These are phyloP conservation scores for Acridotheres tristis DNA, from an alignment of 2,797 vertebrate genomes.

Conservation along the genomic window DNA sequence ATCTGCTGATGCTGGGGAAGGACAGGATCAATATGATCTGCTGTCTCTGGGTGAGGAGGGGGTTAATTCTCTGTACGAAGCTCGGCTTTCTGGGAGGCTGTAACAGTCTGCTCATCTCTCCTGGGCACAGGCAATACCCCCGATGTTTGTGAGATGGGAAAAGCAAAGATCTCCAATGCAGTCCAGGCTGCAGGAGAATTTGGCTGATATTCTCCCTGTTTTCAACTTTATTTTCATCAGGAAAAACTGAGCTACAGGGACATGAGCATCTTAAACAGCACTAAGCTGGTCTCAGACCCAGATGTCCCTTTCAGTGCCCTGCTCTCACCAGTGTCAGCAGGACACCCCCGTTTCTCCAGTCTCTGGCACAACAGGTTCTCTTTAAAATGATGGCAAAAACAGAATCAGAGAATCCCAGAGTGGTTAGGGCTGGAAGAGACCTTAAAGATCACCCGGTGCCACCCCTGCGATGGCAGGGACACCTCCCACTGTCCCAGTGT, in stretches of 20 bases:
- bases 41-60: neutral
- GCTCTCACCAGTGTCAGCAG: neutral
- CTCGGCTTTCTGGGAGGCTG: neutral
- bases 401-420: neutral
- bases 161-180: neutral
- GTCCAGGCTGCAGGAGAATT: neutral
- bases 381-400: neutral
- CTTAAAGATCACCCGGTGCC: rapidly evolving
- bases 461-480: neutral
- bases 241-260: neutral
- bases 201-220: neutral
- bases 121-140: neutral
- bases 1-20: neutral
- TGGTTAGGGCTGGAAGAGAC: neutral
- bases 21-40: rapidly evolving
- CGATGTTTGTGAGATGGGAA: neutral
- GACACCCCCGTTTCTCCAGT: neutral
- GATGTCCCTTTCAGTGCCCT: neutral
- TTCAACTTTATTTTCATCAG: neutral
- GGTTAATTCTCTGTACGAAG: rapidly evolving
- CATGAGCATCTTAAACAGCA: neutral
- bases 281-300: neutral
- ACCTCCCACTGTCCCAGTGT: neutral
- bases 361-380: rapidly evolving
- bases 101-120: neutral